Conservation (phyloP, 2,113 vertebrate genomes). For the Cariama cristata region DNA sequence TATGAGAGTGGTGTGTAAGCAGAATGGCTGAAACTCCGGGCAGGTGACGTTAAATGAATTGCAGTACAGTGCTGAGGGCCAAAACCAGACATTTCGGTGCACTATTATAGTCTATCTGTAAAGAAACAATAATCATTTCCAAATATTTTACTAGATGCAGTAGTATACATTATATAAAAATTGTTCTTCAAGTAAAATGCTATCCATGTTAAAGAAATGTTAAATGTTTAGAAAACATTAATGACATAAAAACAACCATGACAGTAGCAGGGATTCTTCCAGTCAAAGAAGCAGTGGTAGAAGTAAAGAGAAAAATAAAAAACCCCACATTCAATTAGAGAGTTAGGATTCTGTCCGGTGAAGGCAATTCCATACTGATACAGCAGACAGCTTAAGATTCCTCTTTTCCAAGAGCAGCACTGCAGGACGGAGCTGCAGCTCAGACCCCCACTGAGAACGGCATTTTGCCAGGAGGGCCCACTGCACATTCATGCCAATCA, state of each 20-base stretch:
- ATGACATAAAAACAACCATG: background rate
- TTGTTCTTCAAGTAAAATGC: background rate
- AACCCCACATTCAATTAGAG: background rate
- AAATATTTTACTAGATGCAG: background rate
- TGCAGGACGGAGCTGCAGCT: background rate
- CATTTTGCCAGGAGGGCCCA: background rate
- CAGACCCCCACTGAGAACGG: background rate
- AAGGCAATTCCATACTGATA: background rate
- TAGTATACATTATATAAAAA: background rate
- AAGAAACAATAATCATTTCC: background rate
- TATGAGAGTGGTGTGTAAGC: background rate
- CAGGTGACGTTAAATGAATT: background rate
- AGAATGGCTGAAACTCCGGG: background rate
- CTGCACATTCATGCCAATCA: background rate
- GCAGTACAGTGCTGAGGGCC: background rate
- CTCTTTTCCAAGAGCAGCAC: background rate
- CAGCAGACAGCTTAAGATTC: background rate
- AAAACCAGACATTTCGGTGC: background rate
- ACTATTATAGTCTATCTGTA: background rate
- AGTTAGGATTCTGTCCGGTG: background rate
- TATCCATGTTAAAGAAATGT: background rate
- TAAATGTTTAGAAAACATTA: background rate
- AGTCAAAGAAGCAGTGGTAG: background rate
- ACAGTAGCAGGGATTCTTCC: background rate
- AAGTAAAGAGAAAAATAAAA: background rate